These are phyloP conservation scores for Ia io DNA, from an alignment of 2,113 vertebrate species.

Conservation along the genomic window DNA sequence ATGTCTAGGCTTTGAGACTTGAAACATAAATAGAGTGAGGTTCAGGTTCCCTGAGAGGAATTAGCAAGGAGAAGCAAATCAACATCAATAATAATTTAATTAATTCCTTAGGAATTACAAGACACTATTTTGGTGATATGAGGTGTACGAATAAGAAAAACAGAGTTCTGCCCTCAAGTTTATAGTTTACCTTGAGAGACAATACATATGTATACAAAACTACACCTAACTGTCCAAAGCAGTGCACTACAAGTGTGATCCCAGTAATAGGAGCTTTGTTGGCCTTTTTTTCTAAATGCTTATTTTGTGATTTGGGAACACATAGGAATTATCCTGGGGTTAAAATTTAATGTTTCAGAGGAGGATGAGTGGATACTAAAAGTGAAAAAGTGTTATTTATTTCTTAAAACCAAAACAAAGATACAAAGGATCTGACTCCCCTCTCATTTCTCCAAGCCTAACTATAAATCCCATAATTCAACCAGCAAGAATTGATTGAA, in stretches of 20 bases:
- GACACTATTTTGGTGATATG: background rate
- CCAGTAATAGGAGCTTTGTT: background rate
- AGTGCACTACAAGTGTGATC: background rate
- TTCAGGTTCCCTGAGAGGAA: background rate
- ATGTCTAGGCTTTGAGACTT: background rate
- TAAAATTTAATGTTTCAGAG: conserved; percentile 21
- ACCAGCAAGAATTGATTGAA: background rate
- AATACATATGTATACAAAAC: background rate
- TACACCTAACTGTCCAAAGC: background rate
- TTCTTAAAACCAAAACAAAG: conserved; percentile 27
- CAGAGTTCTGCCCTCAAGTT: background rate
- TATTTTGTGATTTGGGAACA: background rate
- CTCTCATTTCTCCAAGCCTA: background rate
- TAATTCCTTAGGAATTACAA: conserved; percentile 2
- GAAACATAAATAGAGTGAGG: background rate
- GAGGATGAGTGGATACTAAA: background rate
- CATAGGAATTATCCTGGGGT: background rate
- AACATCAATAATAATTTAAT: background rate
- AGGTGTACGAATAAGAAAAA: background rate
- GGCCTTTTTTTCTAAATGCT: background rate
- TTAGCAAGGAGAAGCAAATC: background rate
- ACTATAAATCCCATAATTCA: background rate
- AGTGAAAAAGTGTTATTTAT: background rate
- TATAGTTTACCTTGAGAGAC: background rate
- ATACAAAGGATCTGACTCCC: background rate